Percentiles rank a stretch among this genome's conserved stretches.
These are phyloP conservation scores for Drosophila prolongata DNA, from an alignment of 2,888 invertebrate genomes.

Conservation along the genomic window DNA sequence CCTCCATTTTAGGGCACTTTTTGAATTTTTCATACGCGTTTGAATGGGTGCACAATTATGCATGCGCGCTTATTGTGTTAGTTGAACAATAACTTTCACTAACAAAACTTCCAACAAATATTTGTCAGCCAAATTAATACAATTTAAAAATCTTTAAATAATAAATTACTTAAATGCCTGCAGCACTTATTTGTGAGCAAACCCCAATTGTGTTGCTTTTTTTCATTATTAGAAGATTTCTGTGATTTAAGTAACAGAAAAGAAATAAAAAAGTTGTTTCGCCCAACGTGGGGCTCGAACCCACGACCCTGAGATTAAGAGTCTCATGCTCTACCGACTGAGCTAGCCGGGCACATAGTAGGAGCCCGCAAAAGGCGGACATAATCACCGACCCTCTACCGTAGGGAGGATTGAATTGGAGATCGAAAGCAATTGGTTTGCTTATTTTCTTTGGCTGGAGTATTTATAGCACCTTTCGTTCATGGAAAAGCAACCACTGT, in stretches of 20 bases:
- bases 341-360: conserved; percentile 83
- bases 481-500: no score
- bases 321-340: conserved; percentile 85
- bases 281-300: conserved; percentile 85
- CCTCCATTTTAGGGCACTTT: conserved; percentile 27
- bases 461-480: no score
- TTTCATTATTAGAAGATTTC: not conserved
- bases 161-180: not conserved
- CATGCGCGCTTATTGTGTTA: conserved; percentile 25
- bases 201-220: not conserved
- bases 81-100: conserved; percentile 35
- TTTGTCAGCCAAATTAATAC: conserved; percentile 27
- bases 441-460: no score
- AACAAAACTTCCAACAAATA: conserved; percentile 10
- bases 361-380: fast-evolving
- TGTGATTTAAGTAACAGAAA: not conserved
- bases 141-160: conserved; percentile 17
- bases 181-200: not conserved
- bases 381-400: not conserved
- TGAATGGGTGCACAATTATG: conserved; percentile 19
- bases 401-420: not conserved
- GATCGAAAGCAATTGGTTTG: no score
- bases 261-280: conserved; percentile 44
- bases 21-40: conserved; percentile 43
- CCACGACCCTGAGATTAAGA: conserved; percentile 85